A percentile compares a stretch with the other conserved stretches of the same genome.
Evolutionary conservation across 2,797 vertebrate species (phyloP).

Genomic region (Eidolon dupreanum): DNA sequence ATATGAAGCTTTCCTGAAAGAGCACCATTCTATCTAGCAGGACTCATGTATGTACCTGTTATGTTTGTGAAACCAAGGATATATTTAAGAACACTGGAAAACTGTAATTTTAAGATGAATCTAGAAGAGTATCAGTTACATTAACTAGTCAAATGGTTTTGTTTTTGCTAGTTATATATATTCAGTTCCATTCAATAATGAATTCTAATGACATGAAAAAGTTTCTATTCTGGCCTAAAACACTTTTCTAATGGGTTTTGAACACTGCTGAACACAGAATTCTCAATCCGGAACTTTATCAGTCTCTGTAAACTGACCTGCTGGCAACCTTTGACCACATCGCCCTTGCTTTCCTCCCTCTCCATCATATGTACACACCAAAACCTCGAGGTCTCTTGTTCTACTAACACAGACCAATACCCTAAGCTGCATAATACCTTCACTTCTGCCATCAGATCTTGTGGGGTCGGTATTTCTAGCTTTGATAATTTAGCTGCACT

Average conservation of each 20-base stretch:
- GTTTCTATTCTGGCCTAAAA: too few species aligned
- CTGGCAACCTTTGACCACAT: neutral
- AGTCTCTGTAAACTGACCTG: neutral
- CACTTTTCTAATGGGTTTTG: neutral
- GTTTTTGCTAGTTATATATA: neutral
- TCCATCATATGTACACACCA: neutral
- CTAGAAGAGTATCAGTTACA: neutral
- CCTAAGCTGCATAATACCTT: neutral
- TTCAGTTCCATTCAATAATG: neutral
- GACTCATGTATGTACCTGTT: neutral
- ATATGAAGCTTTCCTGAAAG: neutral
- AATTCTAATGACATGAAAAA: neutral
- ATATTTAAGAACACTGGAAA: neutral
- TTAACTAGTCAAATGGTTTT: neutral
- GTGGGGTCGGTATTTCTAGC: neutral
- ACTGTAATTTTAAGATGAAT: neutral
- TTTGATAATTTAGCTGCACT: neutral
- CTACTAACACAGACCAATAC: neutral
- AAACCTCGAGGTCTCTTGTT: neutral
- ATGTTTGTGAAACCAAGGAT: neutral
- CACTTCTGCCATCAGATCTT: neutral
- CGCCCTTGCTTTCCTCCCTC: neutral
- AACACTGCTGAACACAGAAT: neutral
- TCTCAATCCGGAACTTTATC: neutral
- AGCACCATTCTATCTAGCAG: neutral